Evolutionary conservation across 2,888 invertebrate genomes (phyloP).

Genomic region (Eupithecia vulgata): DNA sequence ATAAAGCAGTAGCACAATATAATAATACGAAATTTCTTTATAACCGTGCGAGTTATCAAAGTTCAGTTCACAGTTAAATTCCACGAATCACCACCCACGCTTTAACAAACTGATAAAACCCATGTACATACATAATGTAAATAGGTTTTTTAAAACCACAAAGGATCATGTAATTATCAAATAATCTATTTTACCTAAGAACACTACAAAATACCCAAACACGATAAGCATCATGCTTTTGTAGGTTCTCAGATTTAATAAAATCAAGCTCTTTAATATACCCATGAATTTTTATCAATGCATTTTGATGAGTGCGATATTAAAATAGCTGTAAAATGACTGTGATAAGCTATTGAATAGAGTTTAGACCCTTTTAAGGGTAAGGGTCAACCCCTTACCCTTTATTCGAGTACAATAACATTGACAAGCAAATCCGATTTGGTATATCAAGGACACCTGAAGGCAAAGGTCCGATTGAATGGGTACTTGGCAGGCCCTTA

Average conservation of each 20-base stretch:
- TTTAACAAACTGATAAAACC: slow-evolving; percentile 28
- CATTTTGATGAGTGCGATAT: slow-evolving; percentile 60
- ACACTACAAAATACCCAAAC: slow-evolving; percentile 7
- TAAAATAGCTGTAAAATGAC: slow-evolving; percentile 65
- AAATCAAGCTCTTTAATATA: slow-evolving; percentile 62
- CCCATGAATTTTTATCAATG: slow-evolving; percentile 68
- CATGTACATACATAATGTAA: slow-evolving; percentile 15
- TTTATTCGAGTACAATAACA: slow-evolving; percentile 66
- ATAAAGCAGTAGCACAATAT: too few relatives aligned
- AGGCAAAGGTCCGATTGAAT: slow-evolving; percentile 74
- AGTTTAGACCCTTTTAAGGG: slow-evolving; percentile 54
- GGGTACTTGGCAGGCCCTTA: slow-evolving; percentile 68
- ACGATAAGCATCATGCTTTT: slow-evolving; percentile 19
- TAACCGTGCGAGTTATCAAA: slow-evolving; percentile 42
- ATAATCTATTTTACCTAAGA: slow-evolving; percentile 10
- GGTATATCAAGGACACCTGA: slow-evolving; percentile 79
- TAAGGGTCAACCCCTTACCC: slow-evolving; percentile 72
- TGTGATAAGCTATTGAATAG: slow-evolving; percentile 61
- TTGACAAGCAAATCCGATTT: slow-evolving; percentile 77
- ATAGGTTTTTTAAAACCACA: slow-evolving; percentile 25
- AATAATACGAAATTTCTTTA: slow-evolving; percentile 7
- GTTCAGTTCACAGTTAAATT: slow-evolving; percentile 46
- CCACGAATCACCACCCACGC: slow-evolving; percentile 49
- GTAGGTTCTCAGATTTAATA: slow-evolving; percentile 35
- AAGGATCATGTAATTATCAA: slow-evolving; percentile 9